phyloP scores from a whole-genome alignment of 1,140 invertebrate species.

The Pachypeltis micranthus region DNA sequence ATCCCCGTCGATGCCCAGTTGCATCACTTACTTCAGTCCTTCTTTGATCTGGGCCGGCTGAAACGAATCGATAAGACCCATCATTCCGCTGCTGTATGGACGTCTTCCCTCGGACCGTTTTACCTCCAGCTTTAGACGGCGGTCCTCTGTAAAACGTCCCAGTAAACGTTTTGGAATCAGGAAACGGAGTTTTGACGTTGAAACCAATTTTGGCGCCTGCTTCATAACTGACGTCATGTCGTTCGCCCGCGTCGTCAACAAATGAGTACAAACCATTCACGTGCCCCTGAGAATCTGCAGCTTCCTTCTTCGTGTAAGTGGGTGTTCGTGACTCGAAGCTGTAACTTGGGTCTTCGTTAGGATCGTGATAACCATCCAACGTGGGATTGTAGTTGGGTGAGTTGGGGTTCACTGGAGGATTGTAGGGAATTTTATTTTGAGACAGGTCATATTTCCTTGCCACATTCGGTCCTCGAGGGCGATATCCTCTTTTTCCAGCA shows the following conservation, averaged over 20 bases:
- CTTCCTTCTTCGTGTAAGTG: slow-evolving; percentile 51
- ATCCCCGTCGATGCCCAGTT: slow-evolving; percentile 52
- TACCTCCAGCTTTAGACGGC: slow-evolving; percentile 34
- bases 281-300: slow-evolving; percentile 44
- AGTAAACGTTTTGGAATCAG: slow-evolving; percentile 39
- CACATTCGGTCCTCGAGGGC: slow-evolving; percentile 53
- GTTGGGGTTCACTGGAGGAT: slow-evolving; percentile 27
- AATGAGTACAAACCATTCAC: slow-evolving; percentile 47
- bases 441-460: slow-evolving; percentile 53
- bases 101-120: slow-evolving; percentile 42
- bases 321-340: slow-evolving; percentile 49
- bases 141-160: slow-evolving; percentile 42
- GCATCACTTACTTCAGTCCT: slow-evolving; percentile 55
- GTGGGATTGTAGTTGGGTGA: slow-evolving; percentile 36
- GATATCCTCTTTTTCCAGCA: slow-evolving; percentile 56
- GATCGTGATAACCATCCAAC: slow-evolving; percentile 54
- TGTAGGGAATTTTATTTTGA: slow-evolving; percentile 42
- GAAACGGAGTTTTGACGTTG: slow-evolving; percentile 53
- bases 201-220: slow-evolving; percentile 58
- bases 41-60: slow-evolving; percentile 55
- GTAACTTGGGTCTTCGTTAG: slow-evolving; percentile 58
- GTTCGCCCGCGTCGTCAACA: slow-evolving; percentile 54
- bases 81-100: slow-evolving; percentile 46
- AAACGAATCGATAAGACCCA: slow-evolving; percentile 53
- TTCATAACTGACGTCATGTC: slow-evolving; percentile 58